Percentiles rank a stretch among this genome's conserved stretches.
Evolutionary conservation across 2,888 invertebrate species (phyloP).

Genomic region (Microdon myrmicae): DNA sequence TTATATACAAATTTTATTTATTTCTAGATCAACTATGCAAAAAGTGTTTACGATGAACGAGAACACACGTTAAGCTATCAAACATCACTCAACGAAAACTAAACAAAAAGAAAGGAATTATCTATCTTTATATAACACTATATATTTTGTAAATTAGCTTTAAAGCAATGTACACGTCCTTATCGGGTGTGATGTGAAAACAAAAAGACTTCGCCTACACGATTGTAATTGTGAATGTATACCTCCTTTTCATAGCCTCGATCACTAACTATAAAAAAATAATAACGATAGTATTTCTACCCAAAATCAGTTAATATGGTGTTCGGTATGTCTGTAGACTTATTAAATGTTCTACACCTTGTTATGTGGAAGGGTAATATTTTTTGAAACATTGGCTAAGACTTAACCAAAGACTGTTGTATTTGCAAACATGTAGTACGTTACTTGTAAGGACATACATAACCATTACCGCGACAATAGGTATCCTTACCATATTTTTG

Average conservation of each 20-base stretch:
- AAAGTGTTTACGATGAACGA: constrained; percentile 84
- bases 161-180: constrained; percentile 29
- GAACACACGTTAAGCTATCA: constrained; percentile 69
- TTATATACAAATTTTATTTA: constrained; percentile 55
- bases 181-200: constrained; percentile 18
- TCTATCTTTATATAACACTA: constrained; percentile 8
- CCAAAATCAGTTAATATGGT: too few species aligned
- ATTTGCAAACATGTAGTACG: too few species aligned
- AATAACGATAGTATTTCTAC: too few species aligned
- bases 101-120: constrained; percentile 10
- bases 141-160: constrained; percentile 49
- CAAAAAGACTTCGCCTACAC: constrained; percentile 35
- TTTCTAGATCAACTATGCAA: constrained; percentile 88
- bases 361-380: too few species aligned
- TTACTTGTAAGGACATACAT: too few species aligned
- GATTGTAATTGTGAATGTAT: constrained; percentile 19
- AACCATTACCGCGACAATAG: too few species aligned
- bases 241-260: constrained; percentile 6
- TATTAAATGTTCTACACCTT: too few species aligned
- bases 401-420: constrained; percentile 46
- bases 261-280: too few species aligned
- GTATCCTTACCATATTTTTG: too few species aligned
- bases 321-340: too few species aligned
- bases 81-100: constrained; percentile 39
- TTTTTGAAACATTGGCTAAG: constrained; percentile 5